phyloP scores from a whole-genome alignment of 2,797 vertebrate species.

The Epinephelus malabaricus region DNA sequence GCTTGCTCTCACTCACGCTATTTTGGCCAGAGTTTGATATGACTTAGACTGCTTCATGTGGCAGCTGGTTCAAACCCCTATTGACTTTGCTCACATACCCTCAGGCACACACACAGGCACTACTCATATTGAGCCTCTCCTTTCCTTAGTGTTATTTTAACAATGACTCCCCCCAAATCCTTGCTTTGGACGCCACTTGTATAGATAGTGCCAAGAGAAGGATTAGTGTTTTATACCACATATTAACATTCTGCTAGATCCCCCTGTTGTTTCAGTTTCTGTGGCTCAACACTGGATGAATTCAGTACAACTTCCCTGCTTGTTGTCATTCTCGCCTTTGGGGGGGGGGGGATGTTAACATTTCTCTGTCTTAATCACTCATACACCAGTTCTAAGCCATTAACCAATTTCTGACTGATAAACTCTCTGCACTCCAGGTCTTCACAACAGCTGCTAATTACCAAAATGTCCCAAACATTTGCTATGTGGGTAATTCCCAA shows the following conservation, averaged over 20 bases:
- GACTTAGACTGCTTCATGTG: slow-evolving; percentile 75
- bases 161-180: slow-evolving; percentile 68
- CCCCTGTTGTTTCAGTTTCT: slow-evolving; percentile 77
- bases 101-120: slow-evolving; percentile 45
- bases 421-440: neutral
- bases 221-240: slow-evolving; percentile 86
- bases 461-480: neutral
- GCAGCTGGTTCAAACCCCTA: slow-evolving; percentile 80
- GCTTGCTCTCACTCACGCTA: slow-evolving; percentile 44
- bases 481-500: neutral
- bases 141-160: slow-evolving; percentile 83
- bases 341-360: slow-evolving; percentile 43
- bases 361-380: slow-evolving; percentile 36
- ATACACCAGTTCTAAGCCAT: slow-evolving; percentile 14
- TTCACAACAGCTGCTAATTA: neutral
- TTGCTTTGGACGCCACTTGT: slow-evolving; percentile 58
- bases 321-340: slow-evolving; percentile 68
- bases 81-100: slow-evolving; percentile 69
- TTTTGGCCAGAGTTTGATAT: slow-evolving; percentile 69
- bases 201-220: slow-evolving; percentile 75
- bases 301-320: slow-evolving; percentile 66
- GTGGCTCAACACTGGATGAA: slow-evolving; percentile 63
- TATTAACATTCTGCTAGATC: slow-evolving; percentile 80
- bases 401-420: neutral
- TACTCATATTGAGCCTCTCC: slow-evolving; percentile 39